Evolutionary conservation across 2,888 invertebrate genomes (phyloP).

Genomic region (Dryocosmus kuriphilus): DNA sequence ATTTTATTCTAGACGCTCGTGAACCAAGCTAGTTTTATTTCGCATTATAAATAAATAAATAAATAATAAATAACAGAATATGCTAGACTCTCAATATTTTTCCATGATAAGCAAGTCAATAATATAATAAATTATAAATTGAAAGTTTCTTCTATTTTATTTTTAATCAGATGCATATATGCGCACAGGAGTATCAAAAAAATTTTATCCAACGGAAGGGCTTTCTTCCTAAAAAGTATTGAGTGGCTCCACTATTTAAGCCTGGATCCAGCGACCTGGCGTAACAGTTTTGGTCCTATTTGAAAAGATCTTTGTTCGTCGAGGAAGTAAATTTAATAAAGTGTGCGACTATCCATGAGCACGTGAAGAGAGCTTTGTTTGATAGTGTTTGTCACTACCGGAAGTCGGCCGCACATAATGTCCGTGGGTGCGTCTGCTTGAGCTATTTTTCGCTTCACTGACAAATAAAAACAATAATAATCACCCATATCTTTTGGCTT

Average conservation of each 20-base stretch:
- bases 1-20: too few species aligned
- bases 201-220: conserved; percentile 9
- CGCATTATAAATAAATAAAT: too few species aligned
- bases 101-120: too few species aligned
- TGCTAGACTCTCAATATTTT: too few species aligned
- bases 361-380: conserved; percentile 11
- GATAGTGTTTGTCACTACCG: conserved; percentile 60
- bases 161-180: conserved; percentile 5
- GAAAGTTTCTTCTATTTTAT: conserved; percentile 23
- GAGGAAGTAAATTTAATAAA: conserved; percentile 63
- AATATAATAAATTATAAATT: too few species aligned
- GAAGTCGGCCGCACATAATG: conserved; percentile 71
- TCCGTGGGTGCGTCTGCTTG: conserved; percentile 71
- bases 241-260: conserved; percentile 59
- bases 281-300: conserved; percentile 71
- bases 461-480: conserved; percentile 73
- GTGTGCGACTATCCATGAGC: conserved; percentile 30
- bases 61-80: too few species aligned
- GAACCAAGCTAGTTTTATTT: too few species aligned
- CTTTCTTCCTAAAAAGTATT: conserved; percentile 47
- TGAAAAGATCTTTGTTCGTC: conserved; percentile 75
- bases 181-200: too few species aligned
- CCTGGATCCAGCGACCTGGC: conserved; percentile 62
- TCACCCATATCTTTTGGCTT: not conserved
- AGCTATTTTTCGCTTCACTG: conserved; percentile 76